phyloP scores from a whole-genome alignment of 2,888 invertebrate species.

The Rhagonycha fulva region DNA sequence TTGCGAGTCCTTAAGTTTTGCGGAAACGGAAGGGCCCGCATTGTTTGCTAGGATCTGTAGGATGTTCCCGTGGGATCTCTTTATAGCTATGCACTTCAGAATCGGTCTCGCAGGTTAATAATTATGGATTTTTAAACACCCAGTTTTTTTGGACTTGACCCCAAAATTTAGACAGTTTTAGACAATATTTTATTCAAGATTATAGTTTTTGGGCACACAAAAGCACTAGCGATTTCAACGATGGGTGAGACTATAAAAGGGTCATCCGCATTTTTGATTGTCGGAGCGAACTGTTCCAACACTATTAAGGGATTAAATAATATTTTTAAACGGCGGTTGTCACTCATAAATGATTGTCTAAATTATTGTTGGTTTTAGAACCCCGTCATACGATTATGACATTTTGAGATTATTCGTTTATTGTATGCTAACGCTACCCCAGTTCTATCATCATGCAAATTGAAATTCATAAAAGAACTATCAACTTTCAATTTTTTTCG shows the following conservation, averaged over 20 bases:
- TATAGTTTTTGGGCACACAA: neutral
- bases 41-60: constrained; percentile 28
- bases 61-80: constrained; percentile 38
- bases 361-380: constrained; percentile 22
- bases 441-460: neutral
- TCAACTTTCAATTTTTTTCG: neutral
- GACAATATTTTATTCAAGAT: neutral
- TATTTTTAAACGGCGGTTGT: constrained; percentile 19
- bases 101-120: constrained; percentile 10
- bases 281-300: neutral
- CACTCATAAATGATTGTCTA: constrained; percentile 13
- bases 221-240: neutral
- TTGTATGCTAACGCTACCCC: neutral
- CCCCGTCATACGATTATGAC: constrained; percentile 18
- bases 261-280: neutral
- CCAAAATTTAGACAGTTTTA: neutral
- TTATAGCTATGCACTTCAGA: constrained; percentile 18
- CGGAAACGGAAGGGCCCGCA: constrained; percentile 44
- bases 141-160: neutral
- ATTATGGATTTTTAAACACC: neutral
- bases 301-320: constrained; percentile 22
- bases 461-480: neutral
- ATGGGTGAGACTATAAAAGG: neutral
- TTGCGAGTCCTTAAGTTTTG: constrained; percentile 27
- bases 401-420: neutral